phyloP scores from a whole-genome alignment of 2,797 vertebrate genomes.

The Morelia viridis region DNA sequence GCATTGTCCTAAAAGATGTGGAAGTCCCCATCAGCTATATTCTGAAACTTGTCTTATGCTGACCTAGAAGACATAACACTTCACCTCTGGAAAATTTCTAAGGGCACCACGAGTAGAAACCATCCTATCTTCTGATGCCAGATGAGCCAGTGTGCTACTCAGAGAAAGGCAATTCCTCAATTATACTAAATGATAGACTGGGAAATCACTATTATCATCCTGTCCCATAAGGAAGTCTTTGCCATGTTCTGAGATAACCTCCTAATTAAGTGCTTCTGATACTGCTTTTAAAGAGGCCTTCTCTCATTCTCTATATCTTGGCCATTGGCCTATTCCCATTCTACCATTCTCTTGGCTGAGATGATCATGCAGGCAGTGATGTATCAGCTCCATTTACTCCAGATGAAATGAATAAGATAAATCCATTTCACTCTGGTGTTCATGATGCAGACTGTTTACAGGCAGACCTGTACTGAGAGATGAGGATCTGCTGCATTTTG shows the following conservation, averaged over 20 bases:
- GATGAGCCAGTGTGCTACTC: neutral
- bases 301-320: neutral
- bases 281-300: neutral
- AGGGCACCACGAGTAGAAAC: neutral
- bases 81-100: neutral
- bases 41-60: neutral
- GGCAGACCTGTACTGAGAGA: neutral
- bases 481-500: neutral
- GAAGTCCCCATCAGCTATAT: neutral
- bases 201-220: neutral
- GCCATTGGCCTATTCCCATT: neutral
- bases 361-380: neutral
- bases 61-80: neutral
- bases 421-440: neutral
- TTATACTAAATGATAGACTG: neutral
- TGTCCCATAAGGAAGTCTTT: neutral
- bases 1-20: neutral
- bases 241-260: neutral
- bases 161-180: neutral
- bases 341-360: neutral
- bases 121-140: neutral
- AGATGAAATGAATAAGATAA: neutral
- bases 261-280: neutral
- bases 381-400: neutral
- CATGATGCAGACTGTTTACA: neutral